phyloP scores from a whole-genome alignment of 2,888 invertebrate species.

The Dolomedes plantarius region DNA sequence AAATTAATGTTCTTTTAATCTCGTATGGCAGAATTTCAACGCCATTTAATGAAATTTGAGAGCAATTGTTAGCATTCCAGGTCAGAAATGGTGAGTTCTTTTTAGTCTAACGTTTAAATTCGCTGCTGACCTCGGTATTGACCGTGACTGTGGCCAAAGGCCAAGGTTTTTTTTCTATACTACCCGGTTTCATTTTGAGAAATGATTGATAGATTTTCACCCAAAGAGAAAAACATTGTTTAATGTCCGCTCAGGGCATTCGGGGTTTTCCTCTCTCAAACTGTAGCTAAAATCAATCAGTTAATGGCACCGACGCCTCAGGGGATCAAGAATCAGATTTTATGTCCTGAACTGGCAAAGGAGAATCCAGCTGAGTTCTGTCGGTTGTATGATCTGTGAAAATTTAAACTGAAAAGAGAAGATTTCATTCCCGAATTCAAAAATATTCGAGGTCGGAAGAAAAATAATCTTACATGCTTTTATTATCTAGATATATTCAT shows the following conservation, averaged over 20 bases:
- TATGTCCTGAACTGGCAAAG: too few species aligned
- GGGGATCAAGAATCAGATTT: neutral
- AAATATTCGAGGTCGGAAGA: too few species aligned
- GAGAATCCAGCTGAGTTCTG: too few species aligned
- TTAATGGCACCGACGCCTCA: neutral
- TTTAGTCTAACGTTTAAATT: neutral
- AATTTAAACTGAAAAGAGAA: too few species aligned
- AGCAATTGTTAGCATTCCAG: too few species aligned
- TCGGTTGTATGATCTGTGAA: too few species aligned
- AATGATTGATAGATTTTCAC: neutral
- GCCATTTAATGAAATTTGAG: too few species aligned
- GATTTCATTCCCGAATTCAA: too few species aligned
- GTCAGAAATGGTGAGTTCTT: constrained; percentile 32
- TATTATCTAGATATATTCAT: too few species aligned
- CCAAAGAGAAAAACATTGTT: neutral
- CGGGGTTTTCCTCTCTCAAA: neutral
- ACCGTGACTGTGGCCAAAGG: constrained; percentile 32
- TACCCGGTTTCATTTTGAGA: neutral
- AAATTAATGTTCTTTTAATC: too few species aligned
- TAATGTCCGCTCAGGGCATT: neutral
- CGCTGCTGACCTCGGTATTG: constrained; percentile 25
- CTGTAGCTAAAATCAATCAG: neutral
- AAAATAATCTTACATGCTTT: too few species aligned
- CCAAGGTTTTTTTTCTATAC: constrained; percentile 32
- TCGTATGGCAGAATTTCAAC: too few species aligned